These are phyloP conservation scores for Phymanthus crucifer DNA, from an alignment of 92 coral and sea anemone genomes.

Conservation along the genomic window DNA sequence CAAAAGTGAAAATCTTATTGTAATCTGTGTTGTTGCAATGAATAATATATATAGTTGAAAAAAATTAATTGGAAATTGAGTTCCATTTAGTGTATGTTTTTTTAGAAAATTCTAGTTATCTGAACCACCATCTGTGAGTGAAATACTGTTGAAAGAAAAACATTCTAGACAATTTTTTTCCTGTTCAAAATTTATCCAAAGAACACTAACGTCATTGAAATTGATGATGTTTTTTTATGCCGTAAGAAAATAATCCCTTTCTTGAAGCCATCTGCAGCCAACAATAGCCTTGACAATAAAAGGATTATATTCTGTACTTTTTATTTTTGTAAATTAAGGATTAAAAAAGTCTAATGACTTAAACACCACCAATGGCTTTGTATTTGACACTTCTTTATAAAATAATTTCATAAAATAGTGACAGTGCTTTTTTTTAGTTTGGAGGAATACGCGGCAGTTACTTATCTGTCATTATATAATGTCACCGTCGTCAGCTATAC, in stretches of 20 bases:
- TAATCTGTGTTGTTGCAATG: neutral
- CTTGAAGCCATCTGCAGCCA: conserved; percentile 31
- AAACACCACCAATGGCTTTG: neutral
- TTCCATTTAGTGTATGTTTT: neutral
- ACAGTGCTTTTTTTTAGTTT: conserved; percentile 9
- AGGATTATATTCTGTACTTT: conserved; percentile 25
- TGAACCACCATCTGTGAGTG: conserved; percentile 18
- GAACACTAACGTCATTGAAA: neutral
- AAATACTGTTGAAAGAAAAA: conserved; percentile 15
- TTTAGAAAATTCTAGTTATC: conserved; percentile 5
- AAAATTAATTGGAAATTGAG: neutral
- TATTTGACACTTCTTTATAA: neutral
- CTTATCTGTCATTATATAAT: conserved; percentile 12
- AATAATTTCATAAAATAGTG: neutral
- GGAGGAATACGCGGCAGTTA: neutral
- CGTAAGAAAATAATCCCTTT: conserved; percentile 22
- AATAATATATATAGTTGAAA: conserved; percentile 6
- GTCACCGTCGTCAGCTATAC: neutral
- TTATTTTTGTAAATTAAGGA: conserved; percentile 5
- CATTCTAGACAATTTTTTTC: neutral
- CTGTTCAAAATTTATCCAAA: neutral
- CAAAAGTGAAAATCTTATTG: conserved; percentile 8
- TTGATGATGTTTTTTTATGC: conserved; percentile 15
- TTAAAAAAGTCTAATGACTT: conserved; percentile 2
- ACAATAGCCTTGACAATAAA: conserved; percentile 29